Evolutionary conservation across 92 coral and sea anemone species (phyloP), one percentile per base, ranked within the genome.

Genomic region (Scolanthus callimorphus): DNA sequence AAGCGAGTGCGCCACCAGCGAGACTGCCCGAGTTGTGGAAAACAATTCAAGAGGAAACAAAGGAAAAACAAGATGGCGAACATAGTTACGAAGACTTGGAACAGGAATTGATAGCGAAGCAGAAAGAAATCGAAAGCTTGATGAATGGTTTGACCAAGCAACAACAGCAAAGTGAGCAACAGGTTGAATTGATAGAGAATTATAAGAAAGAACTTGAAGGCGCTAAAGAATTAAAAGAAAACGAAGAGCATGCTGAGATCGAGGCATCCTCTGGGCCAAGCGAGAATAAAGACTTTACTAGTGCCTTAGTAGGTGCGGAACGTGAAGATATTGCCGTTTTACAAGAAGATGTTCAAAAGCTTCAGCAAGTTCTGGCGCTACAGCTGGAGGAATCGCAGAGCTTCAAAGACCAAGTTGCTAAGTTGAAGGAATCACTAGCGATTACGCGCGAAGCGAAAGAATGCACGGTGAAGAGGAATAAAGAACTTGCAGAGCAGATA

Each of bases 361-460:
- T 68, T 0, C 65, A 68, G 20, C 41, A 24, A 20, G 41, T 49
- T 20, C 54, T 58, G 41, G 54, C 39, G 31, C 23, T 17, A 26
- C 59, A 59, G 29, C 20, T 50, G n/a, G 60, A 81, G 10, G 43
- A 43, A 2, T n/a, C 21, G 4, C 49, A 63, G 51, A 22, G 24
- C 3, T 21, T 26, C 59, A 57, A 61, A 25, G 57, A 20, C 10
- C 65, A 72, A 59, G 51, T 67, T 0, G 26, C 49, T 1, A 52
- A 51, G 6, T 22, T 79, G 11, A 57, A 65, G 49, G 54, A 38
- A 25, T 19, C 67, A 22, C 48, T 79, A 21, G 52, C 37, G 29
- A 68, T 62, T 26, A 60, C 48, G 4, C 57, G 20, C 25, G 65
- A 50, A 59, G 85, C 77, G 34, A 79, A 72, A n/a, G 71, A 61